These are phyloP conservation scores for Sander lucioperca DNA, from an alignment of 2,113 vertebrate genomes.

Conservation along the genomic window DNA sequence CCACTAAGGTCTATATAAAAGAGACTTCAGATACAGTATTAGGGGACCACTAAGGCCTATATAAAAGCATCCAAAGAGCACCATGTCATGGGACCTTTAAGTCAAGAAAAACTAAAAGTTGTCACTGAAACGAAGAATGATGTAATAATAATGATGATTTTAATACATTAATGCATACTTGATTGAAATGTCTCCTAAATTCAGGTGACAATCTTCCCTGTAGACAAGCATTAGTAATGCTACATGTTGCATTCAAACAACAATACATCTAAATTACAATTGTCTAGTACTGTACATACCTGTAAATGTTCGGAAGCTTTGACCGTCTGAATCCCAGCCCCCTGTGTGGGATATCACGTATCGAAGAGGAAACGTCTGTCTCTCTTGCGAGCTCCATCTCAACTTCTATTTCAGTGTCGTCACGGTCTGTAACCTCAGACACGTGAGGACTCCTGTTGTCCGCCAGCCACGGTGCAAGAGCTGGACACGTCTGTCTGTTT, in stretches of 20 bases:
- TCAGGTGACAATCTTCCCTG: background rate
- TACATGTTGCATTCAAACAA: no score
- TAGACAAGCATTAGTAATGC: background rate
- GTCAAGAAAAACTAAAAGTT: background rate
- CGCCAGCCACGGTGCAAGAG: slow-evolving; percentile 17
- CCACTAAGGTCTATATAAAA: no score
- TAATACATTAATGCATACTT: background rate
- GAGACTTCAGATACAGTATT: no score
- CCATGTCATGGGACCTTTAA: background rate
- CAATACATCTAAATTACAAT: no score
- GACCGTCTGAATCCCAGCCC: background rate
- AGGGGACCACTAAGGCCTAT: no score
- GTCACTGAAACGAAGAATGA: background rate
- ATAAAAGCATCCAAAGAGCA: no score
- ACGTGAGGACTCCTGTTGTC: slow-evolving; percentile 6
- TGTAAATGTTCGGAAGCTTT: slow-evolving; percentile 63
- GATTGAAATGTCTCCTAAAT: background rate
- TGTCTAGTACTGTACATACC: slow-evolving; percentile 28
- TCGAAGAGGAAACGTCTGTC: slow-evolving; percentile 39
- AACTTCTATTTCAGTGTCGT: slow-evolving; percentile 53
- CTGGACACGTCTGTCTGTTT: slow-evolving; percentile 21
- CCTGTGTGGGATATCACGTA: slow-evolving; percentile 16
- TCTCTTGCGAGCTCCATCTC: slow-evolving; percentile 5
- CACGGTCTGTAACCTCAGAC: slow-evolving; percentile 59
- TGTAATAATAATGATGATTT: background rate